Conservation (phyloP, 1,140 invertebrate genomes). For the Bilobella aurantiaca region DNA sequence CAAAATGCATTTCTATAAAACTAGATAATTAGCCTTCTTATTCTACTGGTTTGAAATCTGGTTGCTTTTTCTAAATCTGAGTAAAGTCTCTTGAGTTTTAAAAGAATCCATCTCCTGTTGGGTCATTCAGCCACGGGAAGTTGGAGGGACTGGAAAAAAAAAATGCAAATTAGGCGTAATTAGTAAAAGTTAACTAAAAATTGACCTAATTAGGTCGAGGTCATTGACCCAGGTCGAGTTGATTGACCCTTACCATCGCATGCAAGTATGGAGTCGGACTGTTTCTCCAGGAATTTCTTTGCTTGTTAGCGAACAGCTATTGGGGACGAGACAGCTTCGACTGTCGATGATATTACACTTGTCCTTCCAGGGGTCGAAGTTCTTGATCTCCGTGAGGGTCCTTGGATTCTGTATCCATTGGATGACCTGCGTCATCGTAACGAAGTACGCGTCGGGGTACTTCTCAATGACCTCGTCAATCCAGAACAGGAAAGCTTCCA, state of each 20-base stretch:
- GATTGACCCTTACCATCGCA: constrained; percentile 51
- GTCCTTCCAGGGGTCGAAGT: constrained; percentile 87
- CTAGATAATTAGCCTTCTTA: neutral
- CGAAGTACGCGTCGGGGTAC: constrained; percentile 89
- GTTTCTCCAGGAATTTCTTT: constrained; percentile 88
- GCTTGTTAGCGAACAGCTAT: constrained; percentile 77
- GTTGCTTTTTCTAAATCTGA: neutral
- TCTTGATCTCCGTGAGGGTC: constrained; percentile 70
- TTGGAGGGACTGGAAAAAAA: constrained; percentile 49
- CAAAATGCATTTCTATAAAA: neutral
- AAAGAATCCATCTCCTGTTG: constrained; percentile 80
- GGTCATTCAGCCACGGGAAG: constrained; percentile 88
- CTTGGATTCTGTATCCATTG: constrained; percentile 92
- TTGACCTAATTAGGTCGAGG: neutral
- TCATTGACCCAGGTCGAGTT: constrained; percentile 43
- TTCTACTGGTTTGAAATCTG: neutral
- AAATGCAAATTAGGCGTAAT: neutral
- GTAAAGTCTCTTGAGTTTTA: constrained; percentile 44
- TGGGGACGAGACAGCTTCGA: constrained; percentile 45
- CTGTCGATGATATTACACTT: constrained; percentile 67
- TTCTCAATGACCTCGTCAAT: constrained; percentile 79
- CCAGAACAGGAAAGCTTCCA: constrained; percentile 88
- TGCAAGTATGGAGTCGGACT: constrained; percentile 82
- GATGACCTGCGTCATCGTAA: constrained; percentile 65
- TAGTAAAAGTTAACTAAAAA: neutral